These are phyloP conservation scores for Chelon auratus DNA, from an alignment of 2,797 vertebrate genomes.

Conservation along the genomic window DNA sequence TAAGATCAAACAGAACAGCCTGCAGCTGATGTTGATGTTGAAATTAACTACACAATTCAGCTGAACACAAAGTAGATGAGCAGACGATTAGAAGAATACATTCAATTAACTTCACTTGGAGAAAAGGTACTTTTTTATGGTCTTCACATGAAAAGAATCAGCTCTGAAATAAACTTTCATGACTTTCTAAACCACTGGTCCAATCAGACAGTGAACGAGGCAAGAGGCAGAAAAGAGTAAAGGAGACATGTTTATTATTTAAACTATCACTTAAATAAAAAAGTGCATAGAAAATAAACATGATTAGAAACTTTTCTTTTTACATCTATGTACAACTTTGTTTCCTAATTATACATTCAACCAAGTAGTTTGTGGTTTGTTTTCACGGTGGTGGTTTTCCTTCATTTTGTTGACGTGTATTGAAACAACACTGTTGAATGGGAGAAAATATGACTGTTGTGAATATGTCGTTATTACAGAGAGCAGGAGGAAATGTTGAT, in stretches of 20 bases:
- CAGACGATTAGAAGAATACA: too few relatives aligned
- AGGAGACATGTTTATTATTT: constrained; percentile 99
- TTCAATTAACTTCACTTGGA: too few relatives aligned
- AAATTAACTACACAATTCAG: too few relatives aligned
- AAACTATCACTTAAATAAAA: constrained; percentile 99
- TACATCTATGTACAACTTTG: constrained; percentile 99
- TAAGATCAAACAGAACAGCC: too few relatives aligned
- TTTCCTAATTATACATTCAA: constrained; percentile 99
- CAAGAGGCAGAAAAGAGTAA: constrained; percentile 83
- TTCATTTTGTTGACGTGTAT: constrained; percentile 91
- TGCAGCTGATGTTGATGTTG: too few relatives aligned
- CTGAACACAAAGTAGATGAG: too few relatives aligned
- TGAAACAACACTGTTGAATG: constrained; percentile 92
- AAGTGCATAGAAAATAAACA: constrained; percentile 99
- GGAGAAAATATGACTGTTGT: constrained; percentile 75
- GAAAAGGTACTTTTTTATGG: too few relatives aligned
- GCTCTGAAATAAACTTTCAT: neutral
- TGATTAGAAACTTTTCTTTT: constrained; percentile 99
- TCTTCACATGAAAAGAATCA: too few relatives aligned
- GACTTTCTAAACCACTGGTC: neutral
- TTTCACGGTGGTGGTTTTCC: constrained; percentile 90
- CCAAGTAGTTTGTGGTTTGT: constrained; percentile 97
- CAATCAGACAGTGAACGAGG: constrained; percentile 28
- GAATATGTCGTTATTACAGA: constrained; percentile 79
- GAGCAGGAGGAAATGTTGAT: constrained; percentile 77